These are phyloP conservation scores for Coleophora deauratella DNA, from an alignment of 2,888 invertebrate genomes.

Conservation along the genomic window DNA sequence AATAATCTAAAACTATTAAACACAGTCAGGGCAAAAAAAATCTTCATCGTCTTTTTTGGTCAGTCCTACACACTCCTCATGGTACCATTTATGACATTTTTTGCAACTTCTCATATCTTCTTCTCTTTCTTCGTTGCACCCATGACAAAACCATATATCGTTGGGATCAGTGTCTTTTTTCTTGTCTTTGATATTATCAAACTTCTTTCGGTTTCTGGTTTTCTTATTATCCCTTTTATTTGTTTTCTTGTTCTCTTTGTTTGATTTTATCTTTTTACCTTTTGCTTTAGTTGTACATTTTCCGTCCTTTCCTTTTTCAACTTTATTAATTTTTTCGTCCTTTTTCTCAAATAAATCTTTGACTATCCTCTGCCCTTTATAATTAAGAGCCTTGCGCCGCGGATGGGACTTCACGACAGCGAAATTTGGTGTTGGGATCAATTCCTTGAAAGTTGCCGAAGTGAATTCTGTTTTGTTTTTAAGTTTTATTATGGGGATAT, in stretches of 20 bases:
- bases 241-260: not conserved
- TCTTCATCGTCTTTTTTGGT: conserved; percentile 3
- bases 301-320: not conserved
- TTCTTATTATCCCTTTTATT: not conserved
- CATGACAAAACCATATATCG: conserved; percentile 6
- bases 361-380: conserved; percentile 12
- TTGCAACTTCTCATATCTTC: conserved; percentile 7
- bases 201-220: too few species aligned
- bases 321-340: not conserved
- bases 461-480: not conserved
- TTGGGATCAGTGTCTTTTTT: not conserved
- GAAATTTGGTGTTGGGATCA: conserved; percentile 13
- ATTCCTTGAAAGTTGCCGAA: conserved; percentile 6
- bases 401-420: conserved; percentile 8
- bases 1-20: too few species aligned
- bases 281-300: not conserved
- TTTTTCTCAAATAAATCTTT: conserved; percentile 9
- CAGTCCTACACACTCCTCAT: conserved; percentile 10
- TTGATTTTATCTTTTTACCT: not conserved
- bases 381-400: conserved; percentile 13
- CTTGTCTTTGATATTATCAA: not conserved
- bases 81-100: conserved; percentile 7
- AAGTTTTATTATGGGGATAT: not conserved
- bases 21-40: not conserved
- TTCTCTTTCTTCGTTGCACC: conserved; percentile 4